Conservation (phyloP, 2,113 vertebrate species). For the Edolisoma coerulescens region DNA sequence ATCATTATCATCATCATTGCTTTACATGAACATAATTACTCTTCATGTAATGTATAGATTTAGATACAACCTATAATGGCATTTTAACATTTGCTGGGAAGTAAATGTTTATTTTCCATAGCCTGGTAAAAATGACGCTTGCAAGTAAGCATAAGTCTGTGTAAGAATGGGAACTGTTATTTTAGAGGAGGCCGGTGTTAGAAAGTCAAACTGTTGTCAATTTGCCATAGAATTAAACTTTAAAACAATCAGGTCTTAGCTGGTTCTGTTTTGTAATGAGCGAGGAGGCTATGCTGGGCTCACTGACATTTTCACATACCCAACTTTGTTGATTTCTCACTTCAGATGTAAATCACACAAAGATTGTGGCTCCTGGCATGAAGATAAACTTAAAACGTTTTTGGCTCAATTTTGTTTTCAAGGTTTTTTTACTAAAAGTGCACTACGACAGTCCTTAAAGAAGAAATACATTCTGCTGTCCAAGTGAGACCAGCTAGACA, state of each 20-base stretch:
- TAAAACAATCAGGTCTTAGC: background rate
- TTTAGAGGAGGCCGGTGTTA: background rate
- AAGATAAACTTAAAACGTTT: background rate
- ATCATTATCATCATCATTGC: background rate
- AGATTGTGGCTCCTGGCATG: background rate
- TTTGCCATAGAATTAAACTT: background rate
- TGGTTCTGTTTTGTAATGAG: background rate
- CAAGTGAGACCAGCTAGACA: background rate
- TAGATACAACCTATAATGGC: background rate
- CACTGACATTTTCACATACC: background rate
- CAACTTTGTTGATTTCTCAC: background rate
- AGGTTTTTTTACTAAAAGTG: background rate
- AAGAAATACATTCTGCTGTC: background rate
- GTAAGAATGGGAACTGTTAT: background rate
- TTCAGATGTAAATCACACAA: background rate
- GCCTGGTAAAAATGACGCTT: background rate
- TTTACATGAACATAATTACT: background rate
- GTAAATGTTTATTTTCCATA: background rate
- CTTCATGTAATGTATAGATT: background rate
- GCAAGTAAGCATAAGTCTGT: background rate
- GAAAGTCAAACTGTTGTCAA: background rate
- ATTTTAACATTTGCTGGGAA: conserved; percentile 6
- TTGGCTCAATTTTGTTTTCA: background rate
- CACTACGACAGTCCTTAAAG: background rate
- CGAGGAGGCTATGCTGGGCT: background rate